Base-by-base conservation (phyloP, 2,113 vertebrate genomes). In the Aspiorhynchus laticeps region DNA sequence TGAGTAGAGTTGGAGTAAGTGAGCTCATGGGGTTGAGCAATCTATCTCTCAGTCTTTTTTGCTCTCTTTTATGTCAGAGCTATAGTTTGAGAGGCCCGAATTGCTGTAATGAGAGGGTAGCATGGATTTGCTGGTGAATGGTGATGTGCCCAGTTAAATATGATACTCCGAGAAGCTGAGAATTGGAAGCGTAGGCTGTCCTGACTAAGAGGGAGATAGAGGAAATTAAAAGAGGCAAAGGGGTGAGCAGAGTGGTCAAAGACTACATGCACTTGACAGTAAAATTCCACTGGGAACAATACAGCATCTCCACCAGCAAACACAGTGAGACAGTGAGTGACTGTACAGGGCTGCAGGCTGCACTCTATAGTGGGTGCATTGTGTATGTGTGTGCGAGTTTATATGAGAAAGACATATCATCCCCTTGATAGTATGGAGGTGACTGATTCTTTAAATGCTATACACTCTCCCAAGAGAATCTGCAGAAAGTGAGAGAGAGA, bases 371-470 rank as follows among this genome's bases (percentile, higher is more conserved):
- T 69, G 53, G 53, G 33, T 4, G 24, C 9, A 21, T n/a, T 80
- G 33, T 80, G 56, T 17, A n/a, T 38, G 53, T n/a, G 74, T 28
- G 43, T 46, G 46, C 5, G 28, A 28, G 65, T 74, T 84, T 84
- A 84, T 84, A 84, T 84, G 33, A 84, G 83, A 84, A 43, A 84
- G 83, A 84, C 69, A 73, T 41, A 84, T 84, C 69, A 74, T 84
- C 48, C 83, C 69, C 48, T 84, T 59, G 46, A 84, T 84, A 41
- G 31, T 41, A 56, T 84, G 24, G 83, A 74, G 83, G 31, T 84
- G 83, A 84, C 75, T 84, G 83, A 84, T 84, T 84, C 83, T 84
- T 84, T 84, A 84, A 84, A 84, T 74, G 83, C 83, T 75, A 84
- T 73, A 74, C 46, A 53, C 28, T 56, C 48, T 74, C 48, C 76